These are phyloP conservation scores for Camptogramma bilineatum DNA, from an alignment of 2,888 invertebrate genomes.

Conservation along the genomic window DNA sequence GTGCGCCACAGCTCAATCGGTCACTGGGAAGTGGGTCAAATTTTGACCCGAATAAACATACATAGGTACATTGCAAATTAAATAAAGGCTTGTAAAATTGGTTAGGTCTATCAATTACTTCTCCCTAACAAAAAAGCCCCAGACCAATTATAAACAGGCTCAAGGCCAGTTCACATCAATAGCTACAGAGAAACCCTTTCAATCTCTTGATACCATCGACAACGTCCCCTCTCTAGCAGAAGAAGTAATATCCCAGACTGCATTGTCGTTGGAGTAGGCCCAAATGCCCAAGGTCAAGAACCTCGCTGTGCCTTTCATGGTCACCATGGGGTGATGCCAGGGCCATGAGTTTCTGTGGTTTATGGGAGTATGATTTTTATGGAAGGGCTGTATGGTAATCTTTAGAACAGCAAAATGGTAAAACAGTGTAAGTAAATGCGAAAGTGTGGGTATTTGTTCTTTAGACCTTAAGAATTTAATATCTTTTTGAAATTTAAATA, in stretches of 20 bases:
- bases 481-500: too few relatives aligned
- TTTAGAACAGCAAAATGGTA: neutral
- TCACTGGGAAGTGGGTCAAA: too few relatives aligned
- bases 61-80: too few relatives aligned
- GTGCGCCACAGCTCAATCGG: too few relatives aligned
- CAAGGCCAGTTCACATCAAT: neutral
- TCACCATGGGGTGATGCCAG: constrained; percentile 1
- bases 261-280: constrained; percentile 46
- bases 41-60: too few relatives aligned
- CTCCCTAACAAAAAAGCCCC: neutral
- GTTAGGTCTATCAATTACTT: neutral
- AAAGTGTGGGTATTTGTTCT: neutral
- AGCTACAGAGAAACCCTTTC: neutral
- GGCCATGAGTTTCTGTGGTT: constrained; percentile 7
- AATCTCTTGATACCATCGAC: constrained; percentile 24
- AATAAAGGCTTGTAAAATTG: neutral
- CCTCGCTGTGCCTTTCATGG: constrained; percentile 4
- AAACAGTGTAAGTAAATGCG: neutral
- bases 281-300: constrained; percentile 26
- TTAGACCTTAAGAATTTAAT: too few relatives aligned
- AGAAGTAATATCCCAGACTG: constrained; percentile 27
- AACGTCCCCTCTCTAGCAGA: constrained; percentile 24
- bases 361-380: constrained; percentile 6
- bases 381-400: neutral
- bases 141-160: neutral